Evolutionary conservation across 2,113 vertebrate genomes (phyloP), one percentile per base, ranked within the genome.

Genomic region (Forbesichthys papilliferus): DNA sequence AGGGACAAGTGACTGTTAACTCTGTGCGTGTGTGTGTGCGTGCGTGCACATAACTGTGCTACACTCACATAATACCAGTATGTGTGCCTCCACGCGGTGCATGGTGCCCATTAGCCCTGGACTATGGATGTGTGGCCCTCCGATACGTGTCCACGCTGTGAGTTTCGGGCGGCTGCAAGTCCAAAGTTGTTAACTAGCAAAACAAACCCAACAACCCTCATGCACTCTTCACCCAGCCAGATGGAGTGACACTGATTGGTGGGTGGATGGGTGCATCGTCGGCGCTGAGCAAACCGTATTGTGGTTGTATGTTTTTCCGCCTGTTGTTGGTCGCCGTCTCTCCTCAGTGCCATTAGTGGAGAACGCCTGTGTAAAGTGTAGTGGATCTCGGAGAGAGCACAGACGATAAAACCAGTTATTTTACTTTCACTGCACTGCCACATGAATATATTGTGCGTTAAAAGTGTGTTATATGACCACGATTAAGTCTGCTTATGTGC

Each of bases 181-280:
- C 79, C 71, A 67, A 61, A 83, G 74, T 71, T 47, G 66, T 81
- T 74, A 75, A 48, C 49, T 59, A 64, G 69, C 70, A 78, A 78
- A 27, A 62, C 65, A 18, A 72, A 77, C 68, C 55, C 66, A 73
- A 68, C 27, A 27, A 46, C 78, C 68, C 34, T 1, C 27, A 51
- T 71, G 57, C 46, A 14, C 80, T 73, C 66, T 61, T 81, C 74
- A 72, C 71, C 42, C 64, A 48, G 12, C 74, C 33, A 71, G 42
- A 65, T 89, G 83, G 87, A 74, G 53, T 55, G 75, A 78, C 77
- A 46, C 61, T 85, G 75, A 46, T 58, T 85, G 75, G 70, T 82
- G 75, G 64, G 71, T 76, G 66, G 66, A 72, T 53, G 65, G 51
- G 48, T 14, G 49, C 66, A 18, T 16, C 0, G 27, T 47, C 14